phyloP scores from a whole-genome alignment of 2,113 vertebrate species.

The Reinhardtius hippoglossoides region DNA sequence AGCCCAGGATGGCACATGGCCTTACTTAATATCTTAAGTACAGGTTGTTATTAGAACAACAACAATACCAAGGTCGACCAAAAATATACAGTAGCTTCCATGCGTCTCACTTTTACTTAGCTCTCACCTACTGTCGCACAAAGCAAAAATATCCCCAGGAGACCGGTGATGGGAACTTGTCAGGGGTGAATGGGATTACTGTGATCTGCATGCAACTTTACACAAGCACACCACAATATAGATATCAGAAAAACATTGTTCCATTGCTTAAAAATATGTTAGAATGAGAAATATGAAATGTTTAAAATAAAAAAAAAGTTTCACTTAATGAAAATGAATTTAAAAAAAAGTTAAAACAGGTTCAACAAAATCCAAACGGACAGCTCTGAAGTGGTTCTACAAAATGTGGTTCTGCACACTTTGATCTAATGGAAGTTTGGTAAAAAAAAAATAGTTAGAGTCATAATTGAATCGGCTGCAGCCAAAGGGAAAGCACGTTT shows the following conservation, averaged over 20 bases:
- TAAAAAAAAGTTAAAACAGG: not conserved
- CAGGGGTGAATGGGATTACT: not conserved
- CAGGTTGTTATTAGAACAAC: not conserved
- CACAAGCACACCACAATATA: not conserved
- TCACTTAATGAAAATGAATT: not conserved
- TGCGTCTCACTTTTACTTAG: slow-evolving; percentile 21
- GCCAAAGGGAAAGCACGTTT: not conserved
- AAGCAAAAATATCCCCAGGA: slow-evolving; percentile 19
- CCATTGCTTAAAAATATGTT: too few species aligned
- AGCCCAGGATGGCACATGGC: not conserved
- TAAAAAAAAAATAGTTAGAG: too few species aligned
- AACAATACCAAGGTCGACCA: not conserved
- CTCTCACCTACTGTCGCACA: not conserved
- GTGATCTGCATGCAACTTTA: slow-evolving; percentile 20
- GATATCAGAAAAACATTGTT: not conserved
- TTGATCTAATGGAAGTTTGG: not conserved
- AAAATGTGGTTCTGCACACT: too few species aligned
- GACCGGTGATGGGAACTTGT: not conserved
- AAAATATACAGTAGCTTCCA: slow-evolving; percentile 6
- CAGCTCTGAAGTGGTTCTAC: not conserved
- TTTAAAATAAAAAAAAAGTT: not conserved
- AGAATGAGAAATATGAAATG: not conserved
- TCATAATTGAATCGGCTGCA: not conserved
- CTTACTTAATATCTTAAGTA: slow-evolving; percentile 32
- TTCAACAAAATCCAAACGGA: too few species aligned